Conservation (phyloP, 2,888 invertebrate species). For the Alviniconcha strummeri region DNA sequence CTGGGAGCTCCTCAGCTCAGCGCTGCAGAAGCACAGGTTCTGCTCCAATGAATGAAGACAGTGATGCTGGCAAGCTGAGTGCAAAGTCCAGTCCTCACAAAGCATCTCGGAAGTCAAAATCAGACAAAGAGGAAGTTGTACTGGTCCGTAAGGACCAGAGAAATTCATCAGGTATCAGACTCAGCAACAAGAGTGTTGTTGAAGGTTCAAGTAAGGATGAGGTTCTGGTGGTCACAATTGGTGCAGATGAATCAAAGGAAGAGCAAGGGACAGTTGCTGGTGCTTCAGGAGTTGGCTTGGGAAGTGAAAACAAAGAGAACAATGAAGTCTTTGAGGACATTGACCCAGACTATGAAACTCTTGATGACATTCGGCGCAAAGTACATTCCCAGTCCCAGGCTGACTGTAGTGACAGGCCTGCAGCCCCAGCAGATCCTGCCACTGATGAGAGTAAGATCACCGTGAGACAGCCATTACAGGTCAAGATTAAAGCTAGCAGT, state of each 20-base stretch:
- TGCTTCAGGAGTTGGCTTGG: no score
- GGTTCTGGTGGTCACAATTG: slow-evolving; percentile 21
- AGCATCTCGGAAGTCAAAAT: slow-evolving; percentile 33
- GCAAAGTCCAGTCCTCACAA: slow-evolving; percentile 28
- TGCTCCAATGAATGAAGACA: slow-evolving; percentile 18
- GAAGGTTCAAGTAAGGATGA: background rate
- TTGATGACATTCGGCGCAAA: slow-evolving; percentile 51
- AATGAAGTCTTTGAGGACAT: slow-evolving; percentile 41
- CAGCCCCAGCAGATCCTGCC: background rate
- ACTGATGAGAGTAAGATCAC: background rate
- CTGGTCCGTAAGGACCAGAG: slow-evolving; percentile 41
- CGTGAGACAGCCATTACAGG: slow-evolving; percentile 5
- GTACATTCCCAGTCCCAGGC: slow-evolving; percentile 26
- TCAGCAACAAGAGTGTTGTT: background rate
- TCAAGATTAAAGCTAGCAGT: slow-evolving; percentile 16
- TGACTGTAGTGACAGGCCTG: background rate
- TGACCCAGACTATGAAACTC: slow-evolving; percentile 56
- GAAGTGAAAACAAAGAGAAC: slow-evolving; percentile 27
- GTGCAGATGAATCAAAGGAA: background rate
- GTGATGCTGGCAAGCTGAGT: background rate
- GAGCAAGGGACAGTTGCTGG: slow-evolving; percentile 11
- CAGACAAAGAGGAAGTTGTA: slow-evolving; percentile 47
- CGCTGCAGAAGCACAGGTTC: slow-evolving; percentile 34
- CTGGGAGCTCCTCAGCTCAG: slow-evolving; percentile 11
- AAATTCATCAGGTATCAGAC: slow-evolving; percentile 14